A percentile compares a stretch with the other conserved stretches of the same genome.
Conservation (phyloP, 2,113 vertebrate genomes). For the Colossoma macropomum region DNA sequence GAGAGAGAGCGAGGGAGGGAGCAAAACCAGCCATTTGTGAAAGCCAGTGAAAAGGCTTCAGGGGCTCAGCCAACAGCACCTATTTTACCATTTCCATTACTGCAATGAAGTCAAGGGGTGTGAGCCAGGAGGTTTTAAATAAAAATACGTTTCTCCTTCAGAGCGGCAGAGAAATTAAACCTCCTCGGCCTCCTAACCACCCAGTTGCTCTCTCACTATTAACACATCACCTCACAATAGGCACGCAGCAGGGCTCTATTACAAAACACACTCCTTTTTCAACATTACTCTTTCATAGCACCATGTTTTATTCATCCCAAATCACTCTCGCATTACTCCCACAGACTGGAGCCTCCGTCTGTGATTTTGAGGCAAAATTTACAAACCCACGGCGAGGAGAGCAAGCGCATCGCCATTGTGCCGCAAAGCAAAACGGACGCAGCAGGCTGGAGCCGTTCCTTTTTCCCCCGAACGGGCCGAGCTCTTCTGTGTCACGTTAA, state of each 20-base stretch:
- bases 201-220: constrained; percentile 74
- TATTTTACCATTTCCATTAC: constrained; percentile 80
- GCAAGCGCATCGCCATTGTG: constrained; percentile 52
- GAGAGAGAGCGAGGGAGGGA: constrained; percentile 44
- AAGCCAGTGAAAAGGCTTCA: constrained; percentile 52
- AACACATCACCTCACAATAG: constrained; percentile 76
- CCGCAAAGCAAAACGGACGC: not conserved
- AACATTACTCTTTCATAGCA: constrained; percentile 63
- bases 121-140: constrained; percentile 68
- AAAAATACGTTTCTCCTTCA: constrained; percentile 74
- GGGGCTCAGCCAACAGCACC: constrained; percentile 65
- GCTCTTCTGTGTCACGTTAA: constrained; percentile 39
- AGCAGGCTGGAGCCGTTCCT: not conserved
- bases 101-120: constrained; percentile 73
- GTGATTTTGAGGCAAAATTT: constrained; percentile 61
- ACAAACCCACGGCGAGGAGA: constrained; percentile 55
- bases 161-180: constrained; percentile 69
- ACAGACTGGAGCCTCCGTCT: constrained; percentile 54
- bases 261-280: constrained; percentile 62
- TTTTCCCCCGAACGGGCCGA: constrained; percentile 9
- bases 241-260: constrained; percentile 73
- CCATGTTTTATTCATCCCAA: constrained; percentile 73
- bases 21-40: constrained; percentile 54
- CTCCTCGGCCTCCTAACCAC: constrained; percentile 71
- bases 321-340: constrained; percentile 66